These are phyloP conservation scores for Ostrea denselamellosa DNA, from an alignment of 1,140 invertebrate species.

Conservation along the genomic window DNA sequence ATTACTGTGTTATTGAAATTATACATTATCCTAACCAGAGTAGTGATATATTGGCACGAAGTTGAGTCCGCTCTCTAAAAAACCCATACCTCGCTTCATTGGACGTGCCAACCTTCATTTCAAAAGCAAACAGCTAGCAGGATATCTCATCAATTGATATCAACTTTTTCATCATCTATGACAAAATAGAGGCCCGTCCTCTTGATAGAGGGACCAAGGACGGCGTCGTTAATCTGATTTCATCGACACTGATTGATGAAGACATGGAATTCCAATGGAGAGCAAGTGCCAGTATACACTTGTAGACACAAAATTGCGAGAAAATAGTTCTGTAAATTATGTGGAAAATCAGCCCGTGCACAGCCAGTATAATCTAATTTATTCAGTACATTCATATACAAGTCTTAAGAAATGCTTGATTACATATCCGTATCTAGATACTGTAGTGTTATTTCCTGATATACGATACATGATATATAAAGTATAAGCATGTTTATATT, in stretches of 20 bases:
- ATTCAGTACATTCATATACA: not conserved
- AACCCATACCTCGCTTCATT: not conserved
- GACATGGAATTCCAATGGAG: slow-evolving; percentile 16
- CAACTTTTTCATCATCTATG: slow-evolving; percentile 23
- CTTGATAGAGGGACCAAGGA: not conserved
- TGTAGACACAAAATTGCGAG: not conserved
- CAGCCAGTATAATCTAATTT: not conserved
- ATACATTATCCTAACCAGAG: not conserved
- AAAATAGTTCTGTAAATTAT: not conserved
- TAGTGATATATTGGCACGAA: not conserved
- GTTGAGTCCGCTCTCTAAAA: not conserved
- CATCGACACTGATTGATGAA: slow-evolving; percentile 23
- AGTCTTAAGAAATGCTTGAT: no score
- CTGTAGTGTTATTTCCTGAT: no score
- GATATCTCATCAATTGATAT: slow-evolving; percentile 15
- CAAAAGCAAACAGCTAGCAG: slow-evolving; percentile 25
- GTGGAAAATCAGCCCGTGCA: not conserved
- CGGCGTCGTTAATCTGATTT: not conserved
- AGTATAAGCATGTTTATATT: no score
- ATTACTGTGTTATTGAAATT: not conserved
- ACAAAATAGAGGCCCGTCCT: slow-evolving; percentile 15
- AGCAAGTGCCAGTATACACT: not conserved
- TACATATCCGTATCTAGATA: no score
- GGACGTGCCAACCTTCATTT: not conserved
- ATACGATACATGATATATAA: no score